Conservation (phyloP, 2,888 invertebrate species). For the Eristalis tenax region DNA sequence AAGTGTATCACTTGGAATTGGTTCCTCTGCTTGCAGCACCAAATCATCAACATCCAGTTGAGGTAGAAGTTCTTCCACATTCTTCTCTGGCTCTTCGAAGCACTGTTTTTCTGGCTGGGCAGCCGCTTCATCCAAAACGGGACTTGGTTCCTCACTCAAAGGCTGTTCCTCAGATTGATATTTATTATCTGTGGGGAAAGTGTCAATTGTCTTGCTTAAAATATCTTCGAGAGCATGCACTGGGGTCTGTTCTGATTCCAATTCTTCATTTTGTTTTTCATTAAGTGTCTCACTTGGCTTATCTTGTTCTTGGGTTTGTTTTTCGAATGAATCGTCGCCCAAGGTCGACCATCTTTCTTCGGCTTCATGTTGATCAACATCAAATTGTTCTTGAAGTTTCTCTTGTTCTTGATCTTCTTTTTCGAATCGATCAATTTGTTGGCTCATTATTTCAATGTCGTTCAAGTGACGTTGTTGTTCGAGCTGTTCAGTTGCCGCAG, state of each 20-base stretch:
- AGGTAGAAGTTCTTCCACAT: not conserved
- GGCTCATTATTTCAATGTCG: constrained; percentile 45
- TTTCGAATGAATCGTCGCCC: not conserved
- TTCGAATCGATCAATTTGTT: constrained; percentile 44
- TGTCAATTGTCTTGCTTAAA: not conserved
- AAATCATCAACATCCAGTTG: constrained; percentile 16
- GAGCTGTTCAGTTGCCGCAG: constrained; percentile 14
- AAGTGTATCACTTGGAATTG: not conserved
- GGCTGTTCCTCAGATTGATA: constrained; percentile 16
- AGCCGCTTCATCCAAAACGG: constrained; percentile 39
- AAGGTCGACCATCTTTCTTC: not conserved
- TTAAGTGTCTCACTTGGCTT: constrained; percentile 8
- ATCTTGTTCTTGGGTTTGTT: not conserved
- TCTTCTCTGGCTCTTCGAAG: constrained; percentile 61
- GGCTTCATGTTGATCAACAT: not conserved
- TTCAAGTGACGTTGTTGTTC: constrained; percentile 35
- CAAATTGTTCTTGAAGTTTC: not conserved
- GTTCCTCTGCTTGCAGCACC: constrained; percentile 21
- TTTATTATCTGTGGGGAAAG: constrained; percentile 28
- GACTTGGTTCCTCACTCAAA: constrained; percentile 16
- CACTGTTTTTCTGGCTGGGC: constrained; percentile 59
- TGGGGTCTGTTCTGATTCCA: constrained; percentile 21
- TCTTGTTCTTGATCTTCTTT: constrained; percentile 37
- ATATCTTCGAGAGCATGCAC: not conserved
- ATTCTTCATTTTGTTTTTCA: constrained; percentile 14